Evolutionary conservation across 1,140 invertebrate genomes (phyloP).

Genomic region (Drosophila kikkawai): DNA sequence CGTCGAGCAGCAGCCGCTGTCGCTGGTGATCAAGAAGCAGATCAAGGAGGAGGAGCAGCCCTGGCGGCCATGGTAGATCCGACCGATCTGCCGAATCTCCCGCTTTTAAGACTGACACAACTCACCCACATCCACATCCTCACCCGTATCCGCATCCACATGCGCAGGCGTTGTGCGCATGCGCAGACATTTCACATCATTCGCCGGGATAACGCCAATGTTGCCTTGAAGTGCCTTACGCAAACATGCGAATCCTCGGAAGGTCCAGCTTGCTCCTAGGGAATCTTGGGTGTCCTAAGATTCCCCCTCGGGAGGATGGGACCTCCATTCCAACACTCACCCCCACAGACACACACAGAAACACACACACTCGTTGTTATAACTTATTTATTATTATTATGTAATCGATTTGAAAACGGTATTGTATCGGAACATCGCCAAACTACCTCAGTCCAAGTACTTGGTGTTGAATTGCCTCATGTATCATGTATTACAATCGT

Average conservation of each 20-base stretch:
- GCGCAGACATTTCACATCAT: constrained; percentile 74
- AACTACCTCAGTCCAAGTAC: constrained; percentile 81
- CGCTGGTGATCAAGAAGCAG: constrained; percentile 87
- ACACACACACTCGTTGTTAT: constrained; percentile 65
- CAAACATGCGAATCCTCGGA: constrained; percentile 61
- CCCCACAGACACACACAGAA: constrained; percentile 28
- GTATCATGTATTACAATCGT: constrained; percentile 53
- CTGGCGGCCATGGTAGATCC: constrained; percentile 90
- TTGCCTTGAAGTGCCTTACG: constrained; percentile 63
- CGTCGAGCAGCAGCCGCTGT: constrained; percentile 88
- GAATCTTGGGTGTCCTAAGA: constrained; percentile 28
- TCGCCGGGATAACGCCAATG: constrained; percentile 71
- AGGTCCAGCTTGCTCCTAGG: constrained; percentile 16
- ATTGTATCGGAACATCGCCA: constrained; percentile 68
- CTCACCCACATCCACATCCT: constrained; percentile 33
- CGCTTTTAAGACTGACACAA: constrained; percentile 77
- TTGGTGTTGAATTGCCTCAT: constrained; percentile 82
- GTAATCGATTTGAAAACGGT: constrained; percentile 69
- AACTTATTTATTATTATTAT: constrained; percentile 81
- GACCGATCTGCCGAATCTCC: constrained; percentile 41
- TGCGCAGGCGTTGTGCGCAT: constrained; percentile 68
- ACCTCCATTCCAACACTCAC: constrained; percentile 21
- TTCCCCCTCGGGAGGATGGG: constrained; percentile 28
- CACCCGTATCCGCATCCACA: constrained; percentile 18
- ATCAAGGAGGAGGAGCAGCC: constrained; percentile 86